phyloP scores from a whole-genome alignment of 35 echinoderm and acorn worm species.

The Heliocidaris tuberculata region DNA sequence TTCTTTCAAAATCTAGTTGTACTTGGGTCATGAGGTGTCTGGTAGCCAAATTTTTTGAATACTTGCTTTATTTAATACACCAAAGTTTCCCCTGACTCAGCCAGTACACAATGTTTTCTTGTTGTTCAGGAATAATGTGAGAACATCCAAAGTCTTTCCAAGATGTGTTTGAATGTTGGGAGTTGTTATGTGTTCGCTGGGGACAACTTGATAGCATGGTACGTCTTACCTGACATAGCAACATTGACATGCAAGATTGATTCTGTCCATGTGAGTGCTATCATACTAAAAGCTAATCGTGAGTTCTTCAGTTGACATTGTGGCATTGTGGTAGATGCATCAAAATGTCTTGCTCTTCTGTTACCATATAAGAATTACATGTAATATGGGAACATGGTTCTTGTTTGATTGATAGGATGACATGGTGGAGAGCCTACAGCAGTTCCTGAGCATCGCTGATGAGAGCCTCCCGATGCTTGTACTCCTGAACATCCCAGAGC shows the following conservation, averaged over 20 bases:
- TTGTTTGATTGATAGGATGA: slow-evolving; percentile 59
- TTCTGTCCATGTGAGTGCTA: neutral
- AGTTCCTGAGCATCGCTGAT: slow-evolving; percentile 72
- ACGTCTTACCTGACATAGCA: neutral
- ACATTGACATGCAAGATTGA: neutral
- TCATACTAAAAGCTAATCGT: neutral
- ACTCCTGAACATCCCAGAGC: slow-evolving; percentile 59
- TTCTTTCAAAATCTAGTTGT: too few relatives aligned
- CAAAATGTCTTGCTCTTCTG: neutral
- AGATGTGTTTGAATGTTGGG: too few relatives aligned
- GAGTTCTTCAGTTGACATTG: neutral
- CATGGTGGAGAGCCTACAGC: slow-evolving; percentile 58
- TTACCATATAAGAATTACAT: neutral
- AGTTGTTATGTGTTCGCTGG: too few relatives aligned
- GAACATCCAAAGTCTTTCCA: too few relatives aligned
- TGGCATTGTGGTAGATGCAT: neutral
- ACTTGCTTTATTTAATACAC: too few relatives aligned
- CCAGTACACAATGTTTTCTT: too few relatives aligned
- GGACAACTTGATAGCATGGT: too few relatives aligned
- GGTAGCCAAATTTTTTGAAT: too few relatives aligned
- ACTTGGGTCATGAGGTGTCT: too few relatives aligned
- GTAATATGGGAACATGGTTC: neutral
- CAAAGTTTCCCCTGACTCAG: too few relatives aligned
- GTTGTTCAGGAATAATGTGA: too few relatives aligned
- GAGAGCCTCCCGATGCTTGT: slow-evolving; percentile 53